A percentile compares a stretch with the other conserved stretches of the same genome.
Evolutionary conservation across 2,113 vertebrate genomes (phyloP).

Genomic region (Chionis minor): DNA sequence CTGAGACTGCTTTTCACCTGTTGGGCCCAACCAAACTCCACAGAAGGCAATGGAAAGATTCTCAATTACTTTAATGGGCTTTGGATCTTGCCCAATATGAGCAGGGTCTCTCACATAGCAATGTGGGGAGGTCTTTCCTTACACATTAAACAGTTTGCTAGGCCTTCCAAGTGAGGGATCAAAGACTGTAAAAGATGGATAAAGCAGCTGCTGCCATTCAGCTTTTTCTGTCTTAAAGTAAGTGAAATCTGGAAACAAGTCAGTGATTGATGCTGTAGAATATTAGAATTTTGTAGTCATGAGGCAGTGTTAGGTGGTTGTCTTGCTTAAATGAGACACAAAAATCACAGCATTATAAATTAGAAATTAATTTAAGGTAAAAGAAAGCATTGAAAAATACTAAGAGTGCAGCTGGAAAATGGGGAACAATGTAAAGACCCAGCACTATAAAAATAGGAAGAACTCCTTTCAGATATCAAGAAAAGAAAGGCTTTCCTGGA

Average conservation of each 20-base stretch:
- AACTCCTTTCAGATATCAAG: background rate
- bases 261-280: background rate
- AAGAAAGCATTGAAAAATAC: background rate
- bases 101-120: background rate
- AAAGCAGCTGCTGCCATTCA: background rate
- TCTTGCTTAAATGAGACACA: background rate
- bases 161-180: background rate
- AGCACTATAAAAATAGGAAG: background rate
- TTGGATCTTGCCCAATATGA: background rate
- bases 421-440: background rate
- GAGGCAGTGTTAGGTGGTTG: background rate
- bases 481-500: background rate
- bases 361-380: background rate
- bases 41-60: background rate
- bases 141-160: background rate
- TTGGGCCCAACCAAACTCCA: background rate
- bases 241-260: background rate
- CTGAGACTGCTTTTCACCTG: background rate
- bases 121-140: background rate
- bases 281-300: background rate
- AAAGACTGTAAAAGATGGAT: background rate
- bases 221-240: background rate
- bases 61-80: background rate
- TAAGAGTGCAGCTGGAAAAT: background rate
- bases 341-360: background rate